Evolutionary conservation across 1,140 invertebrate genomes (phyloP), one percentile per base, ranked within the genome.

Genomic region (Bombus vancouverensis): DNA sequence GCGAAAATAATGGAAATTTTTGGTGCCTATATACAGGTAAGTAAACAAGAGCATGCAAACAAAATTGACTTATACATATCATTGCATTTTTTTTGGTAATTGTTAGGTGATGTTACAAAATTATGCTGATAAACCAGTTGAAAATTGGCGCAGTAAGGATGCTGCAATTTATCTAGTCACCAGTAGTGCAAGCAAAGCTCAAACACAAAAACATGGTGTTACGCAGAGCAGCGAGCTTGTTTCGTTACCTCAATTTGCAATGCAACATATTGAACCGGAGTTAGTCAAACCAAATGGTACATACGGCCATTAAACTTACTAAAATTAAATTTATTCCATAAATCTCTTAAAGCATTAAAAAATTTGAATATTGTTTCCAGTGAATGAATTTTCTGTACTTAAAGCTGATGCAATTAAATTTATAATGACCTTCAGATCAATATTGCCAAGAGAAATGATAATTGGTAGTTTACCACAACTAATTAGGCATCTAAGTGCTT

Each of bases 381-480:
- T 99, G 5, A 98, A 98, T 93, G 97, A 97, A 76, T 95, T 97
- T 81, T 98, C 99, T 5, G 98, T 99, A 28, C 95, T 99, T 32
- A 99, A 99, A 95, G 98, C 99, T 1, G 99, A 99, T 95, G 97
- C 98, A 15, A 97, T 99, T 37, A 99, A 99, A 94, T 99, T 99
- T 94, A 95, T 99, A 18, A 98, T 99, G 97, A 98, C 98, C 25
- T 99, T 99, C 94, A 96, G 99, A 83, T 98, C 97, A 90, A 96
- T 99, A 85, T 95, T 99, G 75, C 98, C 98, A 0, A 96, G 96
- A 59, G 97, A 98, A 87, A 95, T 97, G 44, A 95, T 99, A 6
- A 92, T 98, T 66, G 96, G 96, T 10, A 96, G 96, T 73, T 93
- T 99, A 65, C 98, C 98, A 1, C 95, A 97, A 85, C 93, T 99